Conservation (phyloP, 1,140 invertebrate genomes). For the Akabosia matsudoensis region DNA sequence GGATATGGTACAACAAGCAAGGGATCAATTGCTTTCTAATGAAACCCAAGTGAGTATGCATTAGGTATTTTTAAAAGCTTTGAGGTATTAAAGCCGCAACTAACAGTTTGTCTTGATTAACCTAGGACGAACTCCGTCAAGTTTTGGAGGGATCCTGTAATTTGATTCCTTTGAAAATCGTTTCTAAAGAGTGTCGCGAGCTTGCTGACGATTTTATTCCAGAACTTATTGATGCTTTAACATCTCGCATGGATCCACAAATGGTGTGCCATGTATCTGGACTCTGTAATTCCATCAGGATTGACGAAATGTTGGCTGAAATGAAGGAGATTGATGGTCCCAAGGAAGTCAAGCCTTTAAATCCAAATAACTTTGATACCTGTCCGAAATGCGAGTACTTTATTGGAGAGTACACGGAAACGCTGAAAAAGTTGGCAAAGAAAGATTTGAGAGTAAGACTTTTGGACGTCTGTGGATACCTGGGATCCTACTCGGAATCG, state of each 20-base stretch:
- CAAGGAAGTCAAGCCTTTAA: not conserved
- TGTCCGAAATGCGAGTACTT: slow-evolving; percentile 46
- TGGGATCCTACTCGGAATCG: slow-evolving; percentile 70
- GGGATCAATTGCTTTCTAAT: slow-evolving; percentile 81
- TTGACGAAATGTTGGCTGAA: slow-evolving; percentile 65
- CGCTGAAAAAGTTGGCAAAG: slow-evolving; percentile 34
- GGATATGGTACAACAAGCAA: slow-evolving; percentile 81
- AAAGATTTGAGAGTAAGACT: slow-evolving; percentile 34
- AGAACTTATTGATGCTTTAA: slow-evolving; percentile 78
- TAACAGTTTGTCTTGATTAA: not conserved
- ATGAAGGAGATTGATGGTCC: slow-evolving; percentile 37
- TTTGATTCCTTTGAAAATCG: slow-evolving; percentile 70
- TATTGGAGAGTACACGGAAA: slow-evolving; percentile 33
- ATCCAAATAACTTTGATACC: slow-evolving; percentile 13
- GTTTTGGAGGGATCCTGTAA: slow-evolving; percentile 87
- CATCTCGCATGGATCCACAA: slow-evolving; percentile 78
- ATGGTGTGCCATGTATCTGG: slow-evolving; percentile 81
- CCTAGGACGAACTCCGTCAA: slow-evolving; percentile 74
- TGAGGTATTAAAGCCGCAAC: not conserved
- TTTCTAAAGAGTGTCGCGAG: slow-evolving; percentile 73
- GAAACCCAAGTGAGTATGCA: slow-evolving; percentile 63
- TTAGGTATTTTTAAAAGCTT: not conserved
- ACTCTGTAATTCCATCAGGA: slow-evolving; percentile 73
- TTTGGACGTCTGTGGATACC: slow-evolving; percentile 59
- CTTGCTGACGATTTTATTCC: slow-evolving; percentile 82